Evolutionary conservation across 2,113 vertebrate genomes (phyloP).

Genomic region (Stegastes partitus): DNA sequence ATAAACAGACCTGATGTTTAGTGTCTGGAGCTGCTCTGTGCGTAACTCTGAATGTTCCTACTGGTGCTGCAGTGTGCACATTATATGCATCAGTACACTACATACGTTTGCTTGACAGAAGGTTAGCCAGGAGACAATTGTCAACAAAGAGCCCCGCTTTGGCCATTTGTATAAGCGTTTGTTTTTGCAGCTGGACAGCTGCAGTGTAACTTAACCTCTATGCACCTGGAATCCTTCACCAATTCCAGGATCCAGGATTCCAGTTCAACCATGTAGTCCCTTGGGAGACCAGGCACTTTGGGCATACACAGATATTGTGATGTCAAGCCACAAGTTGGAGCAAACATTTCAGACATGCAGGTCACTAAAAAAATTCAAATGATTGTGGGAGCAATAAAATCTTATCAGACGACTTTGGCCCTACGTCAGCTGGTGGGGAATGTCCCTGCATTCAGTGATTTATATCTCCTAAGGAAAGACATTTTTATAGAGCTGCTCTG

Average conservation of each 20-base stretch:
- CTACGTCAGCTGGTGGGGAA: neutral
- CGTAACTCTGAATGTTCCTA: neutral
- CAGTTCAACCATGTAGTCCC: constrained; percentile 51
- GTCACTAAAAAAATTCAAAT: neutral
- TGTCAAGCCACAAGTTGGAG: neutral
- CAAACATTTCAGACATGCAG: neutral
- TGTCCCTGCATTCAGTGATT: neutral
- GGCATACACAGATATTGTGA: constrained; percentile 1
- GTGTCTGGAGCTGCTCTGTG: neutral
- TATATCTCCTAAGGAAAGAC: constrained; percentile 7
- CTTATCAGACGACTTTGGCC: neutral
- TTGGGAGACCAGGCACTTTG: constrained; percentile 11
- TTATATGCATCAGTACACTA: constrained; percentile 21
- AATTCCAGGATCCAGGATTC: constrained; percentile 34
- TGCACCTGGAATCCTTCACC: constrained; percentile 75
- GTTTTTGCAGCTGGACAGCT: constrained; percentile 82
- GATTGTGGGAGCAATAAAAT: neutral
- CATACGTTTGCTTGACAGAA: constrained; percentile 16
- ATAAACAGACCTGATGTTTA: neutral
- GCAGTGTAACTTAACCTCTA: constrained; percentile 76
- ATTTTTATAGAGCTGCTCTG: neutral
- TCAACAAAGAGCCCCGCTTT: constrained; percentile 48
- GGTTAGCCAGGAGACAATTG: constrained; percentile 48
- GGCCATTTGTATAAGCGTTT: constrained; percentile 59
- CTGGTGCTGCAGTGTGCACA: neutral